A percentile compares a stretch with the other conserved stretches of the same genome.
Conservation (phyloP, 2,888 invertebrate species). For the Scrobipalpa atriplicella region DNA sequence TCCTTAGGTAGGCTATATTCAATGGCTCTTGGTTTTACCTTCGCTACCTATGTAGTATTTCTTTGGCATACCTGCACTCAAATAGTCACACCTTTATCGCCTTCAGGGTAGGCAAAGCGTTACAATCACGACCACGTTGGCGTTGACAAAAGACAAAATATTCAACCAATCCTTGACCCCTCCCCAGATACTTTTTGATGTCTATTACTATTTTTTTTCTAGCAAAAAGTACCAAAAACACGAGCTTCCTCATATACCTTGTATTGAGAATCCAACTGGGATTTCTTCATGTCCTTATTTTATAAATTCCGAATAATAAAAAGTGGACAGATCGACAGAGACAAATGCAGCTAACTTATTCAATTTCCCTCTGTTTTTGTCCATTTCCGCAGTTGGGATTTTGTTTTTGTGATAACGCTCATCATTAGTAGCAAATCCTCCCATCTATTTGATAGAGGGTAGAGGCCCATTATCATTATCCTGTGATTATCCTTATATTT, state of each 20-base stretch:
- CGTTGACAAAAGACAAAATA: no score
- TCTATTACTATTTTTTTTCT: no score
- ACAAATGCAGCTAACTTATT: constrained; percentile 20
- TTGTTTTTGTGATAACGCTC: not conserved
- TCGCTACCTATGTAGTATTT: not conserved
- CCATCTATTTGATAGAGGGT: not conserved
- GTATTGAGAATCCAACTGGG: no score
- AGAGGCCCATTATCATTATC: constrained; percentile 5
- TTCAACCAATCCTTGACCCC: no score
- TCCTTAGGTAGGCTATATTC: not conserved
- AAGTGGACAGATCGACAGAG: constrained; percentile 12
- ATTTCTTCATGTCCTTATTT: no score
- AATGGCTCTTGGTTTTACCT: not conserved
- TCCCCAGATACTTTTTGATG: no score
- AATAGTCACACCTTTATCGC: no score
- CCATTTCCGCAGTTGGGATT: not conserved
- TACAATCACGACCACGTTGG: no score
- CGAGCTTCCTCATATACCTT: no score
- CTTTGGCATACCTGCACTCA: no score
- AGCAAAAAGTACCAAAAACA: no score
- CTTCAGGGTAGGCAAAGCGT: no score
- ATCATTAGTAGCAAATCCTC: constrained; percentile 15
- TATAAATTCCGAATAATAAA: not conserved
- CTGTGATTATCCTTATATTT: not conserved
- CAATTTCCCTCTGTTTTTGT: constrained; percentile 19